phyloP scores from a whole-genome alignment of 1,140 invertebrate species.

The Popillia japonica region DNA sequence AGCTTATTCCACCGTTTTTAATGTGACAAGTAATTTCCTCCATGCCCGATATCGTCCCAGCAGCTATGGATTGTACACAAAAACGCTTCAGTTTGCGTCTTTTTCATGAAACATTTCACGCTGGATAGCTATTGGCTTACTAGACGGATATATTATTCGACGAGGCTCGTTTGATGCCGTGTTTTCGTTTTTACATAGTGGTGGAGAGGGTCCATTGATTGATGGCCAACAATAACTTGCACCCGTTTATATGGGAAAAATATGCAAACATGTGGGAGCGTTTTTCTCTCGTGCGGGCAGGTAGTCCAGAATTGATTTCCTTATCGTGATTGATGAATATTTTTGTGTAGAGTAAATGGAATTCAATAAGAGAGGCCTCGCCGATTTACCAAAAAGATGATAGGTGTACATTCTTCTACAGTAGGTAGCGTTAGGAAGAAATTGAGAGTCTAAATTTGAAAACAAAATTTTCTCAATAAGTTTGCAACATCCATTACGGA shows the following conservation, averaged over 20 bases:
- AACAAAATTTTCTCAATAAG: not conserved
- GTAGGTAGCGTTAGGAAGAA: not conserved
- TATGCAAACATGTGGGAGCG: conserved; percentile 27
- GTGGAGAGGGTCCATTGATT: conserved; percentile 28
- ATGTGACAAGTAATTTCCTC: conserved; percentile 48
- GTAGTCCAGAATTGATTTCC: conserved; percentile 22
- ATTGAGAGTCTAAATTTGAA: not conserved
- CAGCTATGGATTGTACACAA: not conserved
- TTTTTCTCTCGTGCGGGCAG: conserved; percentile 24
- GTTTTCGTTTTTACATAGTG: conserved; percentile 6
- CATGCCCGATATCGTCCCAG: not conserved
- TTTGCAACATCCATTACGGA: too few species aligned
- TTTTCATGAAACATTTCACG: conserved; percentile 25
- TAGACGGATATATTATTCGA: conserved; percentile 31
- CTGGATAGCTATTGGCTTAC: conserved; percentile 31
- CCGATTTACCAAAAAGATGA: conserved; percentile 13
- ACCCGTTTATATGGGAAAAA: conserved; percentile 25
- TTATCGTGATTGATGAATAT: conserved; percentile 31
- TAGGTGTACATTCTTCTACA: not conserved
- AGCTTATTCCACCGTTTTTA: conserved; percentile 27
- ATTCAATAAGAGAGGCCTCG: conserved; percentile 16
- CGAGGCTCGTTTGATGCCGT: conserved; percentile 8
- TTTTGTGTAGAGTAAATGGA: conserved; percentile 26
- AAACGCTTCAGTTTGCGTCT: conserved; percentile 22
- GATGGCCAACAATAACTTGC: conserved; percentile 31